A percentile compares a stretch with the other conserved stretches of the same genome.
Conservation (phyloP, 2,888 invertebrate genomes). For the Eilema caniola region DNA sequence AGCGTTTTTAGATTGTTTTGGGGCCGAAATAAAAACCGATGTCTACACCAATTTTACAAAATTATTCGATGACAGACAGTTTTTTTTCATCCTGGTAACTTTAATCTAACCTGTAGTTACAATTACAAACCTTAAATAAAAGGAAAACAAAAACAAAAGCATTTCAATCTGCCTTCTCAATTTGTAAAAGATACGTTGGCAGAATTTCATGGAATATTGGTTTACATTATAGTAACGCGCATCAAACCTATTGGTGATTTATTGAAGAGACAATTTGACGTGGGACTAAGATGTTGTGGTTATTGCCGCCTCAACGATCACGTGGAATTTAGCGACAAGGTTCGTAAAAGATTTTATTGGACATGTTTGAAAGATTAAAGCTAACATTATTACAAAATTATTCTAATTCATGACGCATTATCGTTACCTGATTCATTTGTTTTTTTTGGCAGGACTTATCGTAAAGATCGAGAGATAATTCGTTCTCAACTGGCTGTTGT, state of each 20-base stretch:
- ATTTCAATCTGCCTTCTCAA: slow-evolving; percentile 39
- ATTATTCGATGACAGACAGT: slow-evolving; percentile 72
- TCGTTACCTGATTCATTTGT: slow-evolving; percentile 48
- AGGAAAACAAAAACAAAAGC: slow-evolving; percentile 49
- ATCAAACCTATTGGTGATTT: slow-evolving; percentile 70
- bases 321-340: slow-evolving; percentile 65
- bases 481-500: slow-evolving; percentile 57
- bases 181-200: slow-evolving; percentile 61
- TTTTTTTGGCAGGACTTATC: slow-evolving; percentile 53
- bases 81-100: slow-evolving; percentile 39
- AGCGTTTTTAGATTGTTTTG: slow-evolving; percentile 74
- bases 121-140: slow-evolving; percentile 64
- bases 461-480: slow-evolving; percentile 62
- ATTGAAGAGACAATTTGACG: slow-evolving; percentile 73
- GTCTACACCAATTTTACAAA: slow-evolving; percentile 79
- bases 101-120: slow-evolving; percentile 40
- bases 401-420: slow-evolving; percentile 52
- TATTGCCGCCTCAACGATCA: slow-evolving; percentile 67
- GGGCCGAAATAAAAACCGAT: slow-evolving; percentile 79
- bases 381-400: slow-evolving; percentile 47
- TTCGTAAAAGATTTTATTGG: slow-evolving; percentile 48
- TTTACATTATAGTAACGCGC: slow-evolving; percentile 71
- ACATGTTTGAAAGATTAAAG: slow-evolving; percentile 39
- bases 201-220: slow-evolving; percentile 67
- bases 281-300: slow-evolving; percentile 70